Conservation (phyloP, 2,113 vertebrate genomes). For the Chascanopsetta lugubris region DNA sequence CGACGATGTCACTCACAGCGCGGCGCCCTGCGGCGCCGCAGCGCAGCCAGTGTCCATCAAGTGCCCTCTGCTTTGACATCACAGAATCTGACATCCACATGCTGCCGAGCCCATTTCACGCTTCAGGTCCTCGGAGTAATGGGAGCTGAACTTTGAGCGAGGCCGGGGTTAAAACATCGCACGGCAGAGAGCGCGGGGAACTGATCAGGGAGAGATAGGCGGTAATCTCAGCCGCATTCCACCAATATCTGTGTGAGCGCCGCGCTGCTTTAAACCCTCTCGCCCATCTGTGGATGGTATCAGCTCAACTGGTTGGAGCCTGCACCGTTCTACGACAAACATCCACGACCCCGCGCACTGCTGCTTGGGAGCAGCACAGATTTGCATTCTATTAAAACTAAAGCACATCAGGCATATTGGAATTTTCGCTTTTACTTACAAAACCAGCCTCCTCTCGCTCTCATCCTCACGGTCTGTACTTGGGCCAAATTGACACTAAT, state of each 20-base stretch:
- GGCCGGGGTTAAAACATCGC: constrained; percentile 42
- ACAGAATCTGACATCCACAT: constrained; percentile 64
- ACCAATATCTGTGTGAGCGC: constrained; percentile 29
- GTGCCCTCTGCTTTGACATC: constrained; percentile 44
- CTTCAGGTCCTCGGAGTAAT: constrained; percentile 70
- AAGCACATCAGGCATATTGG: constrained; percentile 2
- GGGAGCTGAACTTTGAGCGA: constrained; percentile 52
- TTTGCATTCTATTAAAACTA: background rate
- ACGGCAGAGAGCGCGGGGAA: constrained; percentile 35
- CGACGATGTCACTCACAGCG: constrained; percentile 26
- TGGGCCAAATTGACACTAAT: constrained; percentile 25
- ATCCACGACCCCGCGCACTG: background rate
- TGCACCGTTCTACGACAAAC: constrained; percentile 11
- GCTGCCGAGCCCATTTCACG: constrained; percentile 76
- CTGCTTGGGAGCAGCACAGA: background rate
- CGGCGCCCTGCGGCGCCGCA: constrained; percentile 33
- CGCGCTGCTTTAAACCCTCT: constrained; percentile 29
- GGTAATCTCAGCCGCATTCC: constrained; percentile 57
- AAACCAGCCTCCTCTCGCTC: constrained; percentile 11
- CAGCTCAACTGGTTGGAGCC: constrained; percentile 29
- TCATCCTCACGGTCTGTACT: constrained; percentile 27
- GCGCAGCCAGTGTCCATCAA: constrained; percentile 50
- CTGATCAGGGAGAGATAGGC: constrained; percentile 58
- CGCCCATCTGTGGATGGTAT: constrained; percentile 26
- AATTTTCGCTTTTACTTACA: constrained; percentile 34